A percentile compares a stretch with the other conserved stretches of the same genome.
These are phyloP conservation scores for Etheostoma cragini DNA, from an alignment of 2,113 vertebrate genomes.

Conservation along the genomic window DNA sequence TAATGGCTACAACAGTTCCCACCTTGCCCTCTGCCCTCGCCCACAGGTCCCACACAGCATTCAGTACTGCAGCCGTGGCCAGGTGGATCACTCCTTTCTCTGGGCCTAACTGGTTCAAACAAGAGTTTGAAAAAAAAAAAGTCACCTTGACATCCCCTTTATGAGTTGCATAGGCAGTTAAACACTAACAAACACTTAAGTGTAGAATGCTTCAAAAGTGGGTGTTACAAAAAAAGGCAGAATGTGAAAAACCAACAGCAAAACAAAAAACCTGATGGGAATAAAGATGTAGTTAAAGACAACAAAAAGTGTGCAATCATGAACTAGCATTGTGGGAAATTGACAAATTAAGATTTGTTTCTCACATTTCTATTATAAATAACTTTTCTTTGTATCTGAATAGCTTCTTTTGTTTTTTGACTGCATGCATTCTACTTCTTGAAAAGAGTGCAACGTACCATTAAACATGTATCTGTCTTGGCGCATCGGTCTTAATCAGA, in stretches of 20 bases:
- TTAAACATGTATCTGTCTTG: too few relatives aligned
- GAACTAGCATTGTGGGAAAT: neutral
- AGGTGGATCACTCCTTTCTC: constrained; percentile 87
- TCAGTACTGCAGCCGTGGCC: constrained; percentile 84
- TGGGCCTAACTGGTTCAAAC: constrained; percentile 79
- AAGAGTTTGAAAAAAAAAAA: constrained; percentile 12
- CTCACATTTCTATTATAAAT: neutral
- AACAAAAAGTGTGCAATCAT: neutral
- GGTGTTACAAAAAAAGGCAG: too few relatives aligned
- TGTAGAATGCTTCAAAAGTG: neutral
- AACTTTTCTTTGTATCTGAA: neutral
- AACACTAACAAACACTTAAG: neutral
- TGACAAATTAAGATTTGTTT: neutral
- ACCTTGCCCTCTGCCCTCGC: constrained; percentile 86
- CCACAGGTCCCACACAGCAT: constrained; percentile 89
- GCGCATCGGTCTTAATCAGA: too few relatives aligned
- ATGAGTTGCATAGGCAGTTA: neutral
- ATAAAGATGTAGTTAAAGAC: neutral
- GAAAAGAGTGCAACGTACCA: too few relatives aligned
- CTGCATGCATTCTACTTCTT: neutral
- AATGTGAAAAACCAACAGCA: neutral
- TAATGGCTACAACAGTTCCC: neutral
- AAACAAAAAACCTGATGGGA: neutral
- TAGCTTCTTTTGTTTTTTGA: neutral
- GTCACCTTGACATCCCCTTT: neutral